Conservation (phyloP, 2,113 vertebrate species). For the Etheostoma spectabile region DNA sequence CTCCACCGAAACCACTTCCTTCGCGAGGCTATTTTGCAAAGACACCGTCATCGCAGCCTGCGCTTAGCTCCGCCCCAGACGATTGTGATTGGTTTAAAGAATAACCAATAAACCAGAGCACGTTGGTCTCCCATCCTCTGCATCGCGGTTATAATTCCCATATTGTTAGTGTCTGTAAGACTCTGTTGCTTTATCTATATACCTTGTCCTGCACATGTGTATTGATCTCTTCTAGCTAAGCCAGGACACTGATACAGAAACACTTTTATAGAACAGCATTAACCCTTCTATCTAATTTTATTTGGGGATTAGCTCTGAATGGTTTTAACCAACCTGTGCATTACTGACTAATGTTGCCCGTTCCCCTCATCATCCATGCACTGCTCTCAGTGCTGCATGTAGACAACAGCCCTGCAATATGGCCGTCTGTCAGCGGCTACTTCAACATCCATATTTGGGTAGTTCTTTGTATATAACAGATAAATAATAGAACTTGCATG, state of each 20-base stretch:
- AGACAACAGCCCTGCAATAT: neutral
- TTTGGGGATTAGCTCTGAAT: neutral
- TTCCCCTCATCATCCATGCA: neutral
- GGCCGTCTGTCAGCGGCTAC: neutral
- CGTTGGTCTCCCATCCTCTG: too few relatives aligned
- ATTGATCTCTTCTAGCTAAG: neutral
- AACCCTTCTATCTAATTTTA: neutral
- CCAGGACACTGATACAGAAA: neutral
- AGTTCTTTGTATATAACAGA: neutral
- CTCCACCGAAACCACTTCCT: too few relatives aligned
- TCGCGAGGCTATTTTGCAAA: too few relatives aligned
- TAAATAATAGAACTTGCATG: neutral
- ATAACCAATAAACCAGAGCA: too few relatives aligned
- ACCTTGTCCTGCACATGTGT: neutral
- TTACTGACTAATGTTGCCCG: neutral
- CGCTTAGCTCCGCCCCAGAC: too few relatives aligned
- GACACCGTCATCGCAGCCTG: too few relatives aligned
- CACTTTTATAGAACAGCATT: neutral
- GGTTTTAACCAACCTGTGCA: neutral
- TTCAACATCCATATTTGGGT: neutral
- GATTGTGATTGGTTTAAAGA: too few relatives aligned
- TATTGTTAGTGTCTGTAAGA: neutral
- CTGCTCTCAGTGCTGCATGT: neutral
- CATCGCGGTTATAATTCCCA: neutral
- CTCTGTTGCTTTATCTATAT: neutral